Evolutionary conservation across 2,888 invertebrate species (phyloP).

Genomic region (Galeopsomyia nigrocyanea): DNA sequence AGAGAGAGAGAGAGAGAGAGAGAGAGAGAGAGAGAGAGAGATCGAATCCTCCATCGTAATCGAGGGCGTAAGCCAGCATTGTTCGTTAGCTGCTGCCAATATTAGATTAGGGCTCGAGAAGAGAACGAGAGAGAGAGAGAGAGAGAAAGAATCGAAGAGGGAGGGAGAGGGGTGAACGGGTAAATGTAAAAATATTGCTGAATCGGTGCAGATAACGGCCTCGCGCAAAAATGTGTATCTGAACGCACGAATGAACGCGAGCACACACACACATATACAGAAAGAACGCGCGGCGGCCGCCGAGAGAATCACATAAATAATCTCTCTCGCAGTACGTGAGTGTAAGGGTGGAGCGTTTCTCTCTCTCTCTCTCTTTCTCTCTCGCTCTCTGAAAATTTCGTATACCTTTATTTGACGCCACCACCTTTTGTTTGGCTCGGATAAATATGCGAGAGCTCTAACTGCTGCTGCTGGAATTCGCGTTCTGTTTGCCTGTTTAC

Average conservation of each 20-base stretch:
- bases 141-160: constrained; percentile 38
- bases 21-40: too few species aligned
- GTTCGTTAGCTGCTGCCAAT: constrained; percentile 62
- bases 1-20: background rate
- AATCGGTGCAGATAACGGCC: constrained; percentile 66
- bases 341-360: background rate
- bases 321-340: background rate
- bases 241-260: constrained; percentile 50
- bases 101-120: constrained; percentile 59
- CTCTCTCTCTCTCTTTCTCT: too few species aligned
- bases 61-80: constrained; percentile 48
- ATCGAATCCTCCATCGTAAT: constrained; percentile 39
- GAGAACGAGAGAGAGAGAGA: constrained; percentile 46
- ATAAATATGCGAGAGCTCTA: background rate
- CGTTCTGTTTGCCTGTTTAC: too few species aligned
- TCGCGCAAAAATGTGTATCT: constrained; percentile 60
- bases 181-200: constrained; percentile 66
- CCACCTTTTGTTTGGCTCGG: constrained; percentile 3
- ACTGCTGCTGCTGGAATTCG: too few species aligned
- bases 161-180: constrained; percentile 46
- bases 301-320: constrained; percentile 27
- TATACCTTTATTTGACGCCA: background rate
- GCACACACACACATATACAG: background rate
- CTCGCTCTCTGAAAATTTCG: too few species aligned
- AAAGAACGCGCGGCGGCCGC: background rate